Percentiles rank a stretch among this genome's conserved stretches.
phyloP scores from a whole-genome alignment of 2,113 vertebrate genomes.

The Lichenostomus cassidix region DNA sequence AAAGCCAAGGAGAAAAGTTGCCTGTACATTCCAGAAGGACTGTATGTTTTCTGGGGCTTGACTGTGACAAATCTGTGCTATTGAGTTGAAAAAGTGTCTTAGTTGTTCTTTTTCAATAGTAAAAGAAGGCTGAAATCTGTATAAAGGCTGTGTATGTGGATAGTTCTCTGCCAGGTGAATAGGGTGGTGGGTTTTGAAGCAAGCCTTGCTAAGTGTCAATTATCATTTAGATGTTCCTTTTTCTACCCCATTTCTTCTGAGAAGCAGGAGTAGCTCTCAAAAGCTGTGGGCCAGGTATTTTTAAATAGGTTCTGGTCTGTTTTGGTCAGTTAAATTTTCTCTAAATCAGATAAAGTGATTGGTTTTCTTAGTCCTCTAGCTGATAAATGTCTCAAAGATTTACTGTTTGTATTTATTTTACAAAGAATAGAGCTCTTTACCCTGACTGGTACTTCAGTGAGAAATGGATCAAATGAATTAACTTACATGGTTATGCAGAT shows the following conservation, averaged over 20 bases:
- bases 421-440: neutral
- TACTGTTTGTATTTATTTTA: neutral
- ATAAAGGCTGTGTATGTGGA: neutral
- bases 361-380: neutral
- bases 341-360: neutral
- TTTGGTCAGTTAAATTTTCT: neutral
- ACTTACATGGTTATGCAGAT: neutral
- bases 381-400: neutral
- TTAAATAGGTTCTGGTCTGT: neutral
- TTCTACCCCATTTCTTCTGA: neutral
- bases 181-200: neutral
- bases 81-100: neutral
- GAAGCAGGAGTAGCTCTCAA: neutral
- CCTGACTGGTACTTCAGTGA: neutral
- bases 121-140: neutral
- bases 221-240: neutral
- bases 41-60: neutral
- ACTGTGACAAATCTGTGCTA: neutral
- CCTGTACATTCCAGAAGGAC: neutral
- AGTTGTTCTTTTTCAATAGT: neutral
- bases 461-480: neutral
- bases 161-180: neutral
- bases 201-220: neutral
- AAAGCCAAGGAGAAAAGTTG: neutral
- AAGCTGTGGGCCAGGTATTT: neutral